Evolutionary conservation across 2,888 invertebrate species (phyloP), one percentile per base, ranked within the genome.

Genomic region (Gymnocheta viridis): DNA sequence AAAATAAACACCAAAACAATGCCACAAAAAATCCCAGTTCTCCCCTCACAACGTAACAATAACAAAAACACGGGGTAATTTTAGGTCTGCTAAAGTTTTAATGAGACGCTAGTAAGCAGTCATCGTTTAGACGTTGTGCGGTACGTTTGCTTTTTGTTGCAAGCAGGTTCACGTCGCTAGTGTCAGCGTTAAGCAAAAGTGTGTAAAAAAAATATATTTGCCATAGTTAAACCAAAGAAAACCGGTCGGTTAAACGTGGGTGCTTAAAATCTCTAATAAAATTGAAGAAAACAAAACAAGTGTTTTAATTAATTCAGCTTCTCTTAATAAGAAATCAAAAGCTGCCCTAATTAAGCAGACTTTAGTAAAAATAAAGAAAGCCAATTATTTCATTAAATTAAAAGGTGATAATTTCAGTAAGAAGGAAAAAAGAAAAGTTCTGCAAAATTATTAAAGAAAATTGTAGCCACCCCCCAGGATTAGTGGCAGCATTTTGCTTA

Each of bases 151-250:
- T 82, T 85, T 82, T 74, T 72, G 29, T 17, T 38, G 58, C 41
- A 79, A 70, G 83, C 76, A 66, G n/a, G 10, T 10, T 76, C 58
- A 27, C 80, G 83, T 80, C 82, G 74, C 70, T 83, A 29, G 62
- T 66, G 29, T 58, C 58, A 83, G 80, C 74, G 76, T 83, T 70
- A 69, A 80, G 79, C 64, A 83, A 70, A 81, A 82, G n/a, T n/a
- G 64, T 80, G 58, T 76, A 29, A 35, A 98, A 98, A 91, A 98
- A 97, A 90, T 97, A 89, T 93, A 96, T 98, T 73, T 96, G 96
- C 0, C 94, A 94, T 85, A 94, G 38, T 92, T 35, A 74, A 80
- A 49, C 94, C 58, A 94, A 94, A 4, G 94, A 94, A 78, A 82
- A 94, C 94, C 91, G 93, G 88, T 86, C 81, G 81, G 69, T 62